phyloP scores from a whole-genome alignment of 2,797 vertebrate species.

The Harpagifer antarcticus region DNA sequence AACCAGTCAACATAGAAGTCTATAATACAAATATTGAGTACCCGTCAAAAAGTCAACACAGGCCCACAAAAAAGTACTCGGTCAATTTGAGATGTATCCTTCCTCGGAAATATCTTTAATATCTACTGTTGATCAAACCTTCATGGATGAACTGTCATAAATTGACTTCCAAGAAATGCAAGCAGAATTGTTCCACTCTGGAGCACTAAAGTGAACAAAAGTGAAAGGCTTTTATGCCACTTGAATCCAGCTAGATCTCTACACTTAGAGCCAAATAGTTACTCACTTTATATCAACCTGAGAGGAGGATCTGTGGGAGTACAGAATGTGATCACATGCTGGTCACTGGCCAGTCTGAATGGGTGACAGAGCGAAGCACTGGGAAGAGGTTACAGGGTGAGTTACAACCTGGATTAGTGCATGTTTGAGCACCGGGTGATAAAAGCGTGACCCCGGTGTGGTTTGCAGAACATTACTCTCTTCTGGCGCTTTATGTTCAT shows the following conservation, averaged over 20 bases:
- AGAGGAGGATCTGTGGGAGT: conserved; percentile 7
- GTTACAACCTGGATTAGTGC: conserved; percentile 46
- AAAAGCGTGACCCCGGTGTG: conserved; percentile 53
- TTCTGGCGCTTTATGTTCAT: background rate
- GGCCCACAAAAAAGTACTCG: conserved; percentile 6
- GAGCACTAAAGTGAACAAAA: conserved; percentile 5
- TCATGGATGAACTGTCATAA: background rate
- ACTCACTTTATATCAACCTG: conserved; percentile 20
- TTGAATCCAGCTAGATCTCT: background rate
- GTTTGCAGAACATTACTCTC: conserved; percentile 36
- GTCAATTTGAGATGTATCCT: conserved; percentile 3
- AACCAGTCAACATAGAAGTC: background rate
- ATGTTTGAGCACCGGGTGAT: conserved; percentile 43
- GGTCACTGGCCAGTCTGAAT: conserved; percentile 25
- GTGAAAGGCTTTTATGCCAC: conserved; percentile 8
- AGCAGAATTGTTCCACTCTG: conserved; percentile 7
- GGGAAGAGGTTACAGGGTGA: conserved; percentile 31
- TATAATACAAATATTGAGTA: background rate
- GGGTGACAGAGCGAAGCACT: background rate
- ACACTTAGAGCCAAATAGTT: conserved; percentile 13
- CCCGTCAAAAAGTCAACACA: background rate
- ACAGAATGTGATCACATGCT: background rate
- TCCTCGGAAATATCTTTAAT: conserved; percentile 1
- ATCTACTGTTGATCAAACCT: background rate
- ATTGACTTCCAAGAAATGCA: background rate